Evolutionary conservation across 2,113 vertebrate genomes (phyloP).

Genomic region (Gnathonemus echidnorhynchus): DNA sequence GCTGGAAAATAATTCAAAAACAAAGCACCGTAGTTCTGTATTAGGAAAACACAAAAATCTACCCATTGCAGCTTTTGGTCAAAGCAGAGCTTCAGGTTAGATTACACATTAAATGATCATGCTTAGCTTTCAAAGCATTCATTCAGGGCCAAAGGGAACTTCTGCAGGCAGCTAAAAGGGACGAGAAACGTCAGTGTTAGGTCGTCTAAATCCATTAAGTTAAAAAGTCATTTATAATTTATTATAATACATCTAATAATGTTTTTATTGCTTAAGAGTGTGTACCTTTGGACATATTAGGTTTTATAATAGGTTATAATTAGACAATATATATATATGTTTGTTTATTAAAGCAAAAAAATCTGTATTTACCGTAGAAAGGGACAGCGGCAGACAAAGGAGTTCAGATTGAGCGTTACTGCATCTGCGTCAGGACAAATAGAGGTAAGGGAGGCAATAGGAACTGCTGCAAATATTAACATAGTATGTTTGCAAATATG

Average conservation of each 20-base stretch:
- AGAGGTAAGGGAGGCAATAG: neutral
- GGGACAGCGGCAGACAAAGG: neutral
- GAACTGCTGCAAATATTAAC: neutral
- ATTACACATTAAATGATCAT: neutral
- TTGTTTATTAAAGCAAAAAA: too few species aligned
- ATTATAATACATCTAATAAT: neutral
- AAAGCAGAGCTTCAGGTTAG: neutral
- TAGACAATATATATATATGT: neutral
- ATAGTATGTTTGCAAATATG: neutral
- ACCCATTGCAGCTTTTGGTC: neutral
- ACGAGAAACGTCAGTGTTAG: neutral
- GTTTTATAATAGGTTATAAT: neutral
- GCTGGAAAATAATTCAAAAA: neutral
- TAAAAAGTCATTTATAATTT: neutral
- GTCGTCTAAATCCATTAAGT: neutral
- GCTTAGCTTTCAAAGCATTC: neutral
- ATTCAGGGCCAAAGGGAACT: neutral
- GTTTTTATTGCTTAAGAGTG: neutral
- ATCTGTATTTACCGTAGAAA: neutral
- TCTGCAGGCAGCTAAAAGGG: neutral
- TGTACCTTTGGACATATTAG: neutral
- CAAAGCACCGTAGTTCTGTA: neutral
- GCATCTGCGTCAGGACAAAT: neutral
- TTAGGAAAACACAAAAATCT: neutral
- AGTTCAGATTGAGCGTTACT: neutral